These are phyloP conservation scores for Melanotus villosus DNA, from an alignment of 2,888 invertebrate species.

Conservation along the genomic window DNA sequence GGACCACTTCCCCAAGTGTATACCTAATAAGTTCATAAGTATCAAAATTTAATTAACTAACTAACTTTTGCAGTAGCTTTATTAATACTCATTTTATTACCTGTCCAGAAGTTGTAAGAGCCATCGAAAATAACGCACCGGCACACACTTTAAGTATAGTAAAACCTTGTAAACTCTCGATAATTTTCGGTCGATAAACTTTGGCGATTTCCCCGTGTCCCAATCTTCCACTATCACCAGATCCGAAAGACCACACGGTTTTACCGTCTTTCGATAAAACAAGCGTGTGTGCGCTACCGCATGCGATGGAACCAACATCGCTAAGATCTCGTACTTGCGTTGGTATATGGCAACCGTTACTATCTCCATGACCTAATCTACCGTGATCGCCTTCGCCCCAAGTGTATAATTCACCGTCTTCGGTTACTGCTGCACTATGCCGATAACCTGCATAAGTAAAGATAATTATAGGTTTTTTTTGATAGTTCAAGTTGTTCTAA, in stretches of 20 bases:
- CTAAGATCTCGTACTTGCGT: constrained; percentile 73
- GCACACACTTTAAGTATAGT: constrained; percentile 73
- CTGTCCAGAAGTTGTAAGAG: constrained; percentile 70
- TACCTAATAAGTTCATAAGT: too few relatives aligned
- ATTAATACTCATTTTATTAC: too few relatives aligned
- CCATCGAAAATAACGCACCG: constrained; percentile 71
- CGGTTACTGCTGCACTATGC: constrained; percentile 73
- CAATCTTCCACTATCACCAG: constrained; percentile 72
- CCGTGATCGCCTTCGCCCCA: constrained; percentile 75
- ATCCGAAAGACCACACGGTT: constrained; percentile 74
- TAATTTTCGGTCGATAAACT: constrained; percentile 73
- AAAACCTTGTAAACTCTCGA: constrained; percentile 73
- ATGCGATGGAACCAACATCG: constrained; percentile 73
- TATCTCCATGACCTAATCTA: constrained; percentile 75
- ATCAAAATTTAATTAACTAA: too few relatives aligned
- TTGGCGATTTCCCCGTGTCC: constrained; percentile 67
- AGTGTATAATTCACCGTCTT: constrained; percentile 71
- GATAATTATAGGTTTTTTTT: too few relatives aligned
- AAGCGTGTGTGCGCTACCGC: constrained; percentile 72
- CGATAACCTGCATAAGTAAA: constrained; percentile 69
- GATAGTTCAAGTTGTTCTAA: too few relatives aligned
- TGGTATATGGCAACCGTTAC: constrained; percentile 72
- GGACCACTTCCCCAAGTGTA: constrained; percentile 77
- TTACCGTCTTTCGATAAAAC: constrained; percentile 71
- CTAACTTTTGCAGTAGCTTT: too few relatives aligned